Percentiles rank a stretch among this genome's conserved stretches.
Evolutionary conservation across 2,113 vertebrate genomes (phyloP).

Genomic region (Kryptolebias marmoratus): DNA sequence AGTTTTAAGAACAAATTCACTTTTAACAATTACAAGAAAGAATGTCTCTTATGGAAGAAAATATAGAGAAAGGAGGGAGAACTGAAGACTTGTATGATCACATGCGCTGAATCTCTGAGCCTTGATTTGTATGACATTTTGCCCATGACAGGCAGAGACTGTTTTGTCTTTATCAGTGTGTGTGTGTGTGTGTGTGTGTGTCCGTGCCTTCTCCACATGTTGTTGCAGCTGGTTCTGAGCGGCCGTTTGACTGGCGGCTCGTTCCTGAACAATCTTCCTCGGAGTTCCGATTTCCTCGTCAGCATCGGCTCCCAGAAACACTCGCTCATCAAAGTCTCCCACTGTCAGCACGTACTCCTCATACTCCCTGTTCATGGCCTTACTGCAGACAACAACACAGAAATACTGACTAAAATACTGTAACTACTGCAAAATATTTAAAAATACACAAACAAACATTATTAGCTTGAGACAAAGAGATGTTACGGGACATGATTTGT

Average conservation of each 20-base stretch:
- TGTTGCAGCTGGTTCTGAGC: constrained; percentile 87
- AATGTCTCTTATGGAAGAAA: too few species aligned
- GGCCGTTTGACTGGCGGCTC: constrained; percentile 67
- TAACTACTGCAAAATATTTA: neutral
- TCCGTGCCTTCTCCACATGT: constrained; percentile 90
- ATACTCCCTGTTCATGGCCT: constrained; percentile 94
- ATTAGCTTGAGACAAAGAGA: neutral
- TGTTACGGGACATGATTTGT: too few species aligned
- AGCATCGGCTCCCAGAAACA: constrained; percentile 94
- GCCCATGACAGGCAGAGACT: too few species aligned
- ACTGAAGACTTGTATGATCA: too few species aligned
- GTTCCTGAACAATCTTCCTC: constrained; percentile 79
- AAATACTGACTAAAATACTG: neutral
- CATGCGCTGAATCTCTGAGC: too few species aligned
- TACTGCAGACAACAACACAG: constrained; percentile 79
- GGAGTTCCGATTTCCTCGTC: constrained; percentile 97
- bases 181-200: neutral
- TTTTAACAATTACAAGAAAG: too few species aligned
- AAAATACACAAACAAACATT: neutral
- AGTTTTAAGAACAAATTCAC: neutral
- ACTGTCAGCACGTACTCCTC: constrained; percentile 96
- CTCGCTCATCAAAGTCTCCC: constrained; percentile 96
- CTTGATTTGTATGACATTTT: too few species aligned
- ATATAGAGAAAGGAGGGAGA: too few species aligned
- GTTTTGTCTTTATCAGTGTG: neutral